These are phyloP conservation scores for Campopleginae sp. DNA, from an alignment of 2,888 invertebrate genomes.

Conservation along the genomic window DNA sequence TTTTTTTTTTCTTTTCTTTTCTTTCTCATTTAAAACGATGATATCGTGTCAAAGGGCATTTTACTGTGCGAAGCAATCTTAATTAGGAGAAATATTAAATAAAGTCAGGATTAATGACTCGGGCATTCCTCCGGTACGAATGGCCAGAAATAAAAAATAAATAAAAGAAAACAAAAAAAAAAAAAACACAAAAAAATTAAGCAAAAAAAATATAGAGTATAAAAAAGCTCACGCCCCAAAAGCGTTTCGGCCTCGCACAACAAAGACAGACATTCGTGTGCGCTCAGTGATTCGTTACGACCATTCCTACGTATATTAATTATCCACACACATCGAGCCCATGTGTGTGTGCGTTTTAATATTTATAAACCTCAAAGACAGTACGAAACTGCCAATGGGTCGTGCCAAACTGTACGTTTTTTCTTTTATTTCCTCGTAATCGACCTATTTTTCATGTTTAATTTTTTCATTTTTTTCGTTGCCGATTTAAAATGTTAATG, in stretches of 20 bases:
- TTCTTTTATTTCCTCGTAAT: constrained; percentile 66
- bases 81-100: constrained; percentile 65
- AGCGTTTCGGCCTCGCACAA: constrained; percentile 52
- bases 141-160: constrained; percentile 45
- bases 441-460: constrained; percentile 69
- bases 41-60: constrained; percentile 71
- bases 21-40: constrained; percentile 64
- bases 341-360: constrained; percentile 1
- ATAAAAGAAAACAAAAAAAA: constrained; percentile 38
- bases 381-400: constrained; percentile 77
- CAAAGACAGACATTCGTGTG: constrained; percentile 41
- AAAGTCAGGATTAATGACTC: constrained; percentile 71
- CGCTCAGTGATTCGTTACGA: constrained; percentile 64
- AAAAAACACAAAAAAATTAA: constrained; percentile 36
- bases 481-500: constrained; percentile 32
- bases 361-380: constrained; percentile 69
- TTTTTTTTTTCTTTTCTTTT: constrained; percentile 39
- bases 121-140: constrained; percentile 73
- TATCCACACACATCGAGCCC: constrained; percentile 48
- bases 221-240: constrained; percentile 9
- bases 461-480: constrained; percentile 30
- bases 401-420: constrained; percentile 76
- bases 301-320: constrained; percentile 65
- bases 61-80: constrained; percentile 72
- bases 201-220: constrained; percentile 50